Percentiles rank a stretch among this genome's conserved stretches.
Conservation (phyloP, 2,797 vertebrate genomes). For the Scolopax rusticola region DNA sequence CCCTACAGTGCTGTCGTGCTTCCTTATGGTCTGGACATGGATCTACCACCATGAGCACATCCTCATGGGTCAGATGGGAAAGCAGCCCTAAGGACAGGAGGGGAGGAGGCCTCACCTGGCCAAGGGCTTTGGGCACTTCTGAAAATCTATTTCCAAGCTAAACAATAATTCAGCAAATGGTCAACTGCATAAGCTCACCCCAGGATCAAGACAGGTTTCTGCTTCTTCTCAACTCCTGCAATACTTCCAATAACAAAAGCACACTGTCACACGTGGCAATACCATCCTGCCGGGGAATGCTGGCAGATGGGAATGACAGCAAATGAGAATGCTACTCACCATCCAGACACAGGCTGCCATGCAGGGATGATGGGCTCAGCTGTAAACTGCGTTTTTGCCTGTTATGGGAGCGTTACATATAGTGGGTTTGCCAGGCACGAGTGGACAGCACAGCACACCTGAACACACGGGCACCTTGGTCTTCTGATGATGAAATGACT, state of each 20-base stretch:
- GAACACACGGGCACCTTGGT: background rate
- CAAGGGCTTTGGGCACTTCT: background rate
- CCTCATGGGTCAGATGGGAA: background rate
- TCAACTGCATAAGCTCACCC: background rate
- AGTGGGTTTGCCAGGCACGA: background rate
- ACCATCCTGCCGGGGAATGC: background rate
- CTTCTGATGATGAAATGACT: background rate
- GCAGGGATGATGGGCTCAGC: background rate
- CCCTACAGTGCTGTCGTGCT: rapidly evolving
- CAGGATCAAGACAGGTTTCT: background rate
- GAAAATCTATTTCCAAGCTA: background rate
- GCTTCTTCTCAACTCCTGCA: background rate
- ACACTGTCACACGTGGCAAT: rapidly evolving
- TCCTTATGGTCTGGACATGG: background rate
- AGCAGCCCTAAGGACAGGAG: background rate
- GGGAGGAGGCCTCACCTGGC: background rate
- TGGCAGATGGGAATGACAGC: background rate
- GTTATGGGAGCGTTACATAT: background rate
- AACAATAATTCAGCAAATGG: background rate
- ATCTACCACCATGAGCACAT: rapidly evolving
- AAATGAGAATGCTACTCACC: background rate
- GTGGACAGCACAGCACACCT: background rate
- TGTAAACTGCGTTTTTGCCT: background rate
- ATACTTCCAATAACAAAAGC: background rate
- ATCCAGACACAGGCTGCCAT: background rate